A percentile compares a stretch with the other conserved stretches of the same genome.
These are phyloP conservation scores for Diorhabda elongata DNA, from an alignment of 1,140 invertebrate species.

Conservation along the genomic window DNA sequence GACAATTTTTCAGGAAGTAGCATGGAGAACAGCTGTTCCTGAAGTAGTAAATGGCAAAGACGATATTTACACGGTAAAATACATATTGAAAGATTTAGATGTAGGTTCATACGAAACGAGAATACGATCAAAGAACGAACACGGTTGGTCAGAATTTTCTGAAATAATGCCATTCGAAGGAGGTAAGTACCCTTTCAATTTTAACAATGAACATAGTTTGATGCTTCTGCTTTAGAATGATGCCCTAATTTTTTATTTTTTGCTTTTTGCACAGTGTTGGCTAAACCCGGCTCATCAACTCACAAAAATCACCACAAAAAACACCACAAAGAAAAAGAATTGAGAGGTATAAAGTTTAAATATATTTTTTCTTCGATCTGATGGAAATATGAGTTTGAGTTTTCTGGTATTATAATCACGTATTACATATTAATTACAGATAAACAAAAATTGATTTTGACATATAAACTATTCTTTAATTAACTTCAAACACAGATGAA, in stretches of 20 bases:
- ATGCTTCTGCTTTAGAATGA: slow-evolving; percentile 18
- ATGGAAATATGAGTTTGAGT: background rate
- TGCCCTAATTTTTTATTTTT: slow-evolving; percentile 19
- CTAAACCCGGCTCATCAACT: slow-evolving; percentile 28
- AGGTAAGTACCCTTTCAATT: slow-evolving; percentile 27
- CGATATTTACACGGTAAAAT: slow-evolving; percentile 32
- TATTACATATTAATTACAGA: no score
- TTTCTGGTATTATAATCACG: no score
- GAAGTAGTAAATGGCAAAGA: slow-evolving; percentile 28
- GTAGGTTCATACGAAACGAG: slow-evolving; percentile 36
- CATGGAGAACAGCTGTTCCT: slow-evolving; percentile 31
- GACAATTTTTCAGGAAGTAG: slow-evolving; percentile 24
- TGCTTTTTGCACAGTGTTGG: slow-evolving; percentile 33
- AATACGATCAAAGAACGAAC: slow-evolving; percentile 30
- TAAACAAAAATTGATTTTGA: no score
- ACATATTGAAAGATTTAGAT: slow-evolving; percentile 29
- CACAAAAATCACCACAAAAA: slow-evolving; percentile 35
- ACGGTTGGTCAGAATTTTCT: slow-evolving; percentile 39
- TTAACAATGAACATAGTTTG: background rate
- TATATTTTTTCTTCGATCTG: slow-evolving; percentile 7
- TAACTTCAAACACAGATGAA: no score
- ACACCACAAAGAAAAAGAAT: slow-evolving; percentile 31
- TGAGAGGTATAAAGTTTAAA: slow-evolving; percentile 21
- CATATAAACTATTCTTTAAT: no score
- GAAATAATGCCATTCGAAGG: slow-evolving; percentile 29